A percentile compares a stretch with the other conserved stretches of the same genome.
phyloP scores from a whole-genome alignment of 2,888 invertebrate species.

The Chrysolina oricalcia region DNA sequence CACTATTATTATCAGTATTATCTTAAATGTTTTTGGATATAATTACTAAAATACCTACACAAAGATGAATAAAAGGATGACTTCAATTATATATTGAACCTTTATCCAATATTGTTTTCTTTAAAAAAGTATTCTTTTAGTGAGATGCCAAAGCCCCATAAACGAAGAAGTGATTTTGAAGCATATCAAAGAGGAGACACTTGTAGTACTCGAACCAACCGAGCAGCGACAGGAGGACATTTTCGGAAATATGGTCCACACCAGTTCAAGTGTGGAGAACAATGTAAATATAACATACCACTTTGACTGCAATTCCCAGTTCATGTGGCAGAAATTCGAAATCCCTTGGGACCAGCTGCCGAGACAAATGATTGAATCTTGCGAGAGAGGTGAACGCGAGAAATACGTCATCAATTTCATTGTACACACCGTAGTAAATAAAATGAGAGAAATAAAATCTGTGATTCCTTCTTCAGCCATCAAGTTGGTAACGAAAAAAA shows the following conservation, averaged over 20 bases:
- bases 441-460: conserved; percentile 49
- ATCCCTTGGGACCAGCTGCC: conserved; percentile 48
- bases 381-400: conserved; percentile 41
- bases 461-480: conserved; percentile 52
- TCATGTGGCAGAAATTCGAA: conserved; percentile 44
- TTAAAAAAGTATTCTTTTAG: neutral
- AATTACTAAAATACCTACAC: too few species aligned
- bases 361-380: conserved; percentile 35
- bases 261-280: neutral
- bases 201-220: neutral
- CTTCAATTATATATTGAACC: too few species aligned
- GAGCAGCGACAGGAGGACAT: neutral
- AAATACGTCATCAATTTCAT: conserved; percentile 41
- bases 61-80: too few species aligned
- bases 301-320: conserved; percentile 36
- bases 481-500: conserved; percentile 49
- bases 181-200: neutral
- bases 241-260: neutral
- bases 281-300: neutral
- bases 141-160: neutral
- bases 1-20: too few species aligned
- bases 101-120: too few species aligned
- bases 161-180: neutral
- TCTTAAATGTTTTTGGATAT: too few species aligned
- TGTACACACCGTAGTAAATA: conserved; percentile 50